Conservation (phyloP, 1,140 invertebrate species). For the Nilaparvata lugens region DNA sequence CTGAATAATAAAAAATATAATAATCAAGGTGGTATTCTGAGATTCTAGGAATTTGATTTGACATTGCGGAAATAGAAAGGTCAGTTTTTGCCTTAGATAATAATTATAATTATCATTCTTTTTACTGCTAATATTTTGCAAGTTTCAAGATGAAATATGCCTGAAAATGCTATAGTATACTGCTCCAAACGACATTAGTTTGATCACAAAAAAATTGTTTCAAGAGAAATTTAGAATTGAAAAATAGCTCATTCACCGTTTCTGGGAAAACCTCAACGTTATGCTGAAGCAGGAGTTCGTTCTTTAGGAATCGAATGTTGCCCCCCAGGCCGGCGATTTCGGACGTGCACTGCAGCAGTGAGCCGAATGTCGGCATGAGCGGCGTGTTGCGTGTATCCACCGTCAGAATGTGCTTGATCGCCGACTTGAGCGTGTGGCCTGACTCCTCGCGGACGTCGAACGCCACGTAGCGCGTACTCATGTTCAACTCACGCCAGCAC, state of each 20-base stretch:
- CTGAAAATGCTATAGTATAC: no score
- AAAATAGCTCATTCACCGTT: neutral
- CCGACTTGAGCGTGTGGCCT: constrained; percentile 78
- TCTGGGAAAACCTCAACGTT: constrained; percentile 41
- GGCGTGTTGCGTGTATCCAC: constrained; percentile 68
- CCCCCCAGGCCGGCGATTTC: constrained; percentile 84
- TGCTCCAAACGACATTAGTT: no score
- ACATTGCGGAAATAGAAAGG: no score
- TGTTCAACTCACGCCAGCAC: constrained; percentile 61
- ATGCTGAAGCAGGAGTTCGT: constrained; percentile 67
- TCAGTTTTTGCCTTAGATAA: no score
- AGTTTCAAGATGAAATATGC: no score
- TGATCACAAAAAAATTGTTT: no score
- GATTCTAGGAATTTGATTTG: no score
- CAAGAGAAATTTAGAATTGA: no score
- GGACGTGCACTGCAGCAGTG: constrained; percentile 53
- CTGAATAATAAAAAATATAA: no score
- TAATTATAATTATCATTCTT: no score
- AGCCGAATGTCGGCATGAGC: constrained; percentile 65
- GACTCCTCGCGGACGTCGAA: constrained; percentile 75
- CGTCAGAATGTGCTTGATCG: constrained; percentile 63
- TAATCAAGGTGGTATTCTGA: no score
- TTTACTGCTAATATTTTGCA: no score
- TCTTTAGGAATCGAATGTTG: constrained; percentile 75
- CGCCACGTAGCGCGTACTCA: constrained; percentile 49